phyloP scores from a whole-genome alignment of 2,888 invertebrate species.

The Oscheius sp. region DNA sequence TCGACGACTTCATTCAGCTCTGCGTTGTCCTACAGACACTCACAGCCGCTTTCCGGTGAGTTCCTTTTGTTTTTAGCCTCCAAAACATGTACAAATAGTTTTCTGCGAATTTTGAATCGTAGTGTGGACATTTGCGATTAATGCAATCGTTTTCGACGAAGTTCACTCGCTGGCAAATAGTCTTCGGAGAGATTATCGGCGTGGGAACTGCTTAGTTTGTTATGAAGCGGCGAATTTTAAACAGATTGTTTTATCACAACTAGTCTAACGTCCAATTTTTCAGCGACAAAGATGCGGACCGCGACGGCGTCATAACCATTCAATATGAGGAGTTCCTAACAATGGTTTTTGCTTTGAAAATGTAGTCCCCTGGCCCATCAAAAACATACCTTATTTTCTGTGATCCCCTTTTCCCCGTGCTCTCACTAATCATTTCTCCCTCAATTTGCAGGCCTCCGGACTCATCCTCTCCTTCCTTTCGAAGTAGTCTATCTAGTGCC shows the following conservation, averaged over 20 bases:
- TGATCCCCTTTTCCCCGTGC: background rate
- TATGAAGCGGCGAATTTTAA: no score
- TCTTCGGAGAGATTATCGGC: no score
- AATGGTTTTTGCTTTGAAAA: slow-evolving; percentile 81
- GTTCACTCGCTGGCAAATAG: no score
- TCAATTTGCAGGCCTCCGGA: slow-evolving; percentile 22
- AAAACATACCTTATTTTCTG: slow-evolving; percentile 1
- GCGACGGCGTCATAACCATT: slow-evolving; percentile 83
- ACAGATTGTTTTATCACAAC: no score
- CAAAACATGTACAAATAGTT: background rate
- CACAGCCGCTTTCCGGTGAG: slow-evolving; percentile 83
- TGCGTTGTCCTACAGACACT: slow-evolving; percentile 76
- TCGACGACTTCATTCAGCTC: slow-evolving; percentile 98
- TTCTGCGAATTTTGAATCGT: no score
- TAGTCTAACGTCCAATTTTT: slow-evolving; percentile 11
- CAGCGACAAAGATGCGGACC: slow-evolving; percentile 81
- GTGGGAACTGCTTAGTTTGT: no score
- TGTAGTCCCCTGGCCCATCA: slow-evolving; percentile 49
- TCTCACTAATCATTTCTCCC: slow-evolving; percentile 7
- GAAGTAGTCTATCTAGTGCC: background rate
- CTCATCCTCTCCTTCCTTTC: slow-evolving; percentile 22
- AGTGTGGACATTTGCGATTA: no score
- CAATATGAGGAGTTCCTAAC: slow-evolving; percentile 89
- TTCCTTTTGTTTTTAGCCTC: background rate
- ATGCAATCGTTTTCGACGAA: no score